Base-by-base conservation (phyloP, 2,113 vertebrate genomes). In the Ahaetulla prasina region DNA sequence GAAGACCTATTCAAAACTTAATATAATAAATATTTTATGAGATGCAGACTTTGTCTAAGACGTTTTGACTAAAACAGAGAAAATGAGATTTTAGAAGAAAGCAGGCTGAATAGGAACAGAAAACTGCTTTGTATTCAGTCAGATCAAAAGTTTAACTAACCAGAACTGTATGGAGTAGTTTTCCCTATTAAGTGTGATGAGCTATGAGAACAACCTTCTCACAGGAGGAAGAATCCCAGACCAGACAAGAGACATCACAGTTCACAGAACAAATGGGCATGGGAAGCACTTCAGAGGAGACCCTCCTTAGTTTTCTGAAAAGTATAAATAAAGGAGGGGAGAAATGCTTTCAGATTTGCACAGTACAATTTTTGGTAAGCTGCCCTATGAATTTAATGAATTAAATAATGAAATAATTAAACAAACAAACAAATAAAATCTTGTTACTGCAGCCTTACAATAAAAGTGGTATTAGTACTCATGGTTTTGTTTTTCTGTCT, bases 1-100 rank as follows among this genome's bases (percentile, higher is more conserved):
- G 91, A 10, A 49, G 8, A 20, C 12, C 12, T n/a, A n/a, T n/a
- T n/a, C 53, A 90, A 12, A 63, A 22, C 0, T 39, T 18, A 53
- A 43, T 74, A 11, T 14, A 12, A 10, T 0, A 0, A 91, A 52
- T 4, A 86, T 85, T 95, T 93, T 52, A 84, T 3, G 53, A 89
- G 80, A 30, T 16, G 91, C 52, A 94, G 57, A 92, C 87, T 85
- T 39, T 45, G 92, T 92, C 39, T 91, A 92, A 80, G 93, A 85
- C 57, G 57, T 49, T 92, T 90, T 84, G 85, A n/a, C 91, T 25
- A 11, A 93, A 93, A 57, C 0, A 85, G 89, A 85, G 35, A 92
- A 88, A 12, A 22, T 1, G 35, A 87, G 45, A 16, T 16, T 85
- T 43, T 39, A 27, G 45, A 43, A 60, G 47, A 87, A 50, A 25